Evolutionary conservation across 2,113 vertebrate genomes (phyloP), one percentile per base, ranked within the genome.

Genomic region (Oostethus manadensis): DNA sequence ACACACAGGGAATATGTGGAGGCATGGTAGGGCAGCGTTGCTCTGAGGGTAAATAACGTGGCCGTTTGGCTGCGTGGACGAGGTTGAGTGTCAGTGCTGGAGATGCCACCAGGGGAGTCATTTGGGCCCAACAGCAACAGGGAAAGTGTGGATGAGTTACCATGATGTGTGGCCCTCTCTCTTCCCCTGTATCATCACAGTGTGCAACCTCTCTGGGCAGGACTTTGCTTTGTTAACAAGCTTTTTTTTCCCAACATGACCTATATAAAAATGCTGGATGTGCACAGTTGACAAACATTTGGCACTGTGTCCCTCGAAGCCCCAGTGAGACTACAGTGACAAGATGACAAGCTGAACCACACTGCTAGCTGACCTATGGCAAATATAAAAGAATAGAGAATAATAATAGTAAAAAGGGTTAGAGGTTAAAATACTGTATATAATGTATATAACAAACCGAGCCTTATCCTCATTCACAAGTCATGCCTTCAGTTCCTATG

Each of bases 21-120:
- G 62, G 58, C 77, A 63, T 58, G 59, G 66, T 58, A 69, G 73
- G 68, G 70, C 77, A 75, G 65, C 26, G 11, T 54, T 76, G 76
- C 79, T 84, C 70, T 71, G 75, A 85, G 82, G 80, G 75, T 76
- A 78, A 81, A 78, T 75, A 77, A 79, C 65, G 75, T 73, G 74
- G 67, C 64, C 11, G 51, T 74, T 79, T 67, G 57, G 66, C 60
- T 62, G 60, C 10, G 20, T 62, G 59, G 54, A 71, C 57, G 63
- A 33, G 59, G 68, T 53, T 63, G 63, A 68, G 61, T 54, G 72
- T 66, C 21, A 10, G 54, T 22, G 56, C 61, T 58, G 23, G 53
- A 70, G 76, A 56, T 14, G 51, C 71, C 75, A 76, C 68, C 56
- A 73, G 67, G 68, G 56, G 66, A 74, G 70, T 79, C 76, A 59